A percentile compares a stretch with the other conserved stretches of the same genome.
These are phyloP conservation scores for Epizoanthus rinbou DNA, from an alignment of 92 coral and sea anemone genomes.

Conservation along the genomic window DNA sequence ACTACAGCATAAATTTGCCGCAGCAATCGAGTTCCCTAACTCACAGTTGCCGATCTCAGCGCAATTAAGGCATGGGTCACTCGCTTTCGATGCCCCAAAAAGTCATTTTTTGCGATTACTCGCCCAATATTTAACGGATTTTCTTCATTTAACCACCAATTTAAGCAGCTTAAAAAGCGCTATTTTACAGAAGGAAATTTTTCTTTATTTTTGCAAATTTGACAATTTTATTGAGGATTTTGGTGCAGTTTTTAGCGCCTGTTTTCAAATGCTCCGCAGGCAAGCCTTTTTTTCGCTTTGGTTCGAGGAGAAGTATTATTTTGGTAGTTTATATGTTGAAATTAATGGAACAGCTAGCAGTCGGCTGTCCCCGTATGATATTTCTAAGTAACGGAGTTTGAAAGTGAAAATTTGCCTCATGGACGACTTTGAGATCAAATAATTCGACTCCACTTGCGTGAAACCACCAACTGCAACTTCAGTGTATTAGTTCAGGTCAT, in stretches of 20 bases:
- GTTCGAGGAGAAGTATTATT: conserved; percentile 21
- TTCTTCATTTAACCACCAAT: conserved; percentile 3
- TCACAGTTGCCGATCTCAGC: too few relatives aligned
- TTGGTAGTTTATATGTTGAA: conserved; percentile 4
- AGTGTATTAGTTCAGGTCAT: conserved; percentile 11
- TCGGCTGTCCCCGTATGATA: conserved; percentile 10
- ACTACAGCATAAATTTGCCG: too few relatives aligned
- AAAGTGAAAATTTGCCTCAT: conserved; percentile 22
- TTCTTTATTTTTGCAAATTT: too few relatives aligned
- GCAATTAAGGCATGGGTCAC: conserved; percentile 6
- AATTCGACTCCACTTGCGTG: neutral
- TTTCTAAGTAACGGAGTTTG: neutral
- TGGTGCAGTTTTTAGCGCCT: too few relatives aligned
- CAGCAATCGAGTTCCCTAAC: too few relatives aligned
- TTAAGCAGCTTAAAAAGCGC: conserved; percentile 3
- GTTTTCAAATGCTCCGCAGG: too few relatives aligned
- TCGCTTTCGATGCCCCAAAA: neutral
- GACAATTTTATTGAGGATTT: too few relatives aligned
- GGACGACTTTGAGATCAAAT: conserved; percentile 15
- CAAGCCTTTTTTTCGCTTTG: neutral
- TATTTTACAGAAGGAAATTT: conserved; percentile 12
- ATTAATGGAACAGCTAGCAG: neutral
- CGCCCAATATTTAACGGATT: conserved; percentile 11
- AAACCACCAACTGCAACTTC: conserved; percentile 13
- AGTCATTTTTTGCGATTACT: conserved; percentile 5